Percentiles rank a stretch among this genome's conserved stretches.
These are phyloP conservation scores for Ariopsis seemanni DNA, from an alignment of 2,113 vertebrate genomes.

Conservation along the genomic window DNA sequence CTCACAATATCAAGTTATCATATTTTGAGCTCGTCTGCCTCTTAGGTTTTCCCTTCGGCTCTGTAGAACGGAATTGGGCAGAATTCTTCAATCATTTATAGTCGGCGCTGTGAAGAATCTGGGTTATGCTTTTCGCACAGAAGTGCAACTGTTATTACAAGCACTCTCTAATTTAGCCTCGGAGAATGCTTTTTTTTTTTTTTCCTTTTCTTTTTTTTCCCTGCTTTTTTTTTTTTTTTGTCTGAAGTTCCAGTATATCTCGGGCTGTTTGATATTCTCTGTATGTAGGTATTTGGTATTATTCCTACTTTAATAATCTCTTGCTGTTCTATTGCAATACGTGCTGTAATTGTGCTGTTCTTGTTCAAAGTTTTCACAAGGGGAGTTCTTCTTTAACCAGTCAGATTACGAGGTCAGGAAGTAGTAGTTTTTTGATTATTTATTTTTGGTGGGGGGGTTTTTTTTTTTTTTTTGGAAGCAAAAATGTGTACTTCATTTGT, in stretches of 20 bases:
- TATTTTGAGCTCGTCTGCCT: background rate
- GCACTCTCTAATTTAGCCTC: constrained; percentile 43
- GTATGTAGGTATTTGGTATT: constrained; percentile 75
- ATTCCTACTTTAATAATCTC: constrained; percentile 69
- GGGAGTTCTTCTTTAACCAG: constrained; percentile 46
- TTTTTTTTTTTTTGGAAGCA: constrained; percentile 25
- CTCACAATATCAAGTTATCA: background rate
- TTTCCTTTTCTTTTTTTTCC: background rate
- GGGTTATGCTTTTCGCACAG: constrained; percentile 4
- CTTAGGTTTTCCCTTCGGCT: constrained; percentile 24
- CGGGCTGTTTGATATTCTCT: constrained; percentile 70
- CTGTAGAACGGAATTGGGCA: constrained; percentile 16
- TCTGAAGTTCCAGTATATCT: constrained; percentile 64
- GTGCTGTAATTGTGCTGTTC: constrained; percentile 66
- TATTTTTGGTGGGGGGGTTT: background rate
- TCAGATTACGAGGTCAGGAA: constrained; percentile 27
- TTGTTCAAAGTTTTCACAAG: constrained; percentile 51
- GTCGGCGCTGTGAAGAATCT: constrained; percentile 9
- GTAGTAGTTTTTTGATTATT: background rate
- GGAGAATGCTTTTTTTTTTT: constrained; percentile 54
- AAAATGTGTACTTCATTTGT: constrained; percentile 13
- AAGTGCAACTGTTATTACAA: constrained; percentile 8
- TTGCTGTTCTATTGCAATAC: constrained; percentile 73
- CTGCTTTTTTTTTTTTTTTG: constrained; percentile 54
- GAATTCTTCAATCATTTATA: background rate